Evolutionary conservation across 2,797 vertebrate genomes (phyloP), one percentile per base, ranked within the genome.

Genomic region (Diceros bicornis): DNA sequence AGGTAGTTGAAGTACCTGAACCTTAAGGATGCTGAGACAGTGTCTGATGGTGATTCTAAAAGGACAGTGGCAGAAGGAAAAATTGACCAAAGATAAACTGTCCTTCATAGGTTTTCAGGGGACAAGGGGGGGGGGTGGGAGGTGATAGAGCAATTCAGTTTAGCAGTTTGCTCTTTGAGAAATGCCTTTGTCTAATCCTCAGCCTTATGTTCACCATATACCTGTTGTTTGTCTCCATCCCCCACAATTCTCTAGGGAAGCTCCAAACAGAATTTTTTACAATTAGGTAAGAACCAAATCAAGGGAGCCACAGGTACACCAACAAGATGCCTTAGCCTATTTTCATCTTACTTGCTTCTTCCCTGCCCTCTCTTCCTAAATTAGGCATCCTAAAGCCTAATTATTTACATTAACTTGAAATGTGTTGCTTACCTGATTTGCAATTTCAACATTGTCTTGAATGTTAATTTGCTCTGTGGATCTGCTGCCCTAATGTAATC

Each of bases 361-460:
- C 13, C 37, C 6, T 9, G 25, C n/a, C 4, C 10, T 82, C 23
- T 78, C 32, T 87, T 55, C 13, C 50, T 52, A 52, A 52, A 52
- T 52, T 52, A 52, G 50, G 50, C 50, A 14, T 13, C 66, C 57
- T 81, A 50, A 91, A 81, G 47, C 50, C 18, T 64, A 66, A 57
- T 74, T 66, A 74, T 91, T 79, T 91, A 64, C 32, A 87, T 81
- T 95, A 68, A 59, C 37, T 82, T 75, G 16, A 96, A 69, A 77
- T 83, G 61, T 68, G 27, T 62, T 89, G 41, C 41, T 82, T 92
- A 59, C 69, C 32, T 93, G 85, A 89, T 77, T 61, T 77, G 27
- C 41, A 44, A 68, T 89, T 47, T 89, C 61, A 68, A 9, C 27
- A 27, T 74, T 87, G n/a, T 68, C 25, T 89, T 74, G 57, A 96